Percentiles rank a stretch among this genome's conserved stretches.
Conservation (phyloP, 2,888 invertebrate genomes). For the Anthophora plumipes region DNA sequence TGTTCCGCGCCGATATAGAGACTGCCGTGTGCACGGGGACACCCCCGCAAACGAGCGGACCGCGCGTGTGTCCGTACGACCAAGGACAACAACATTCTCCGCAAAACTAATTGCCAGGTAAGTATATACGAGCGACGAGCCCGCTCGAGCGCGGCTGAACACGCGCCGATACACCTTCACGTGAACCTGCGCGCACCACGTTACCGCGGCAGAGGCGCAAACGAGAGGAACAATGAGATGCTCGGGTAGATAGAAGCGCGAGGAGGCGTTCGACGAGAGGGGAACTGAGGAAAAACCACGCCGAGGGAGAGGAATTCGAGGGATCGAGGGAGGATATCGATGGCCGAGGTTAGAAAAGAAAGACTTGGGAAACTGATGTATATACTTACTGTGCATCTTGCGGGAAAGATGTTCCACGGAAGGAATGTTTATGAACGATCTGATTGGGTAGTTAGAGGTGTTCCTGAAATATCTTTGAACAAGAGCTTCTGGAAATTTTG, state of each 20-base stretch:
- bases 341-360: neutral
- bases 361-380: neutral
- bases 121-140: slow-evolving; percentile 78
- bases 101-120: slow-evolving; percentile 83
- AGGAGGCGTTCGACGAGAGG: neutral
- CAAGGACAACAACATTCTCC: slow-evolving; percentile 84
- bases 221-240: slow-evolving; percentile 45
- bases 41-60: slow-evolving; percentile 78
- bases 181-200: slow-evolving; percentile 28
- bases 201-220: slow-evolving; percentile 9
- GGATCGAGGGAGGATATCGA: neutral
- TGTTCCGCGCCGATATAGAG: slow-evolving; percentile 52
- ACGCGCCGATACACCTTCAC: slow-evolving; percentile 67
- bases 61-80: slow-evolving; percentile 75
- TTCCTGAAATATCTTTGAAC: too few relatives aligned
- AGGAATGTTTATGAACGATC: too few relatives aligned
- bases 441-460: too few relatives aligned
- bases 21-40: slow-evolving; percentile 62
- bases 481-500: too few relatives aligned
- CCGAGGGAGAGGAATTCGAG: slow-evolving; percentile 14
- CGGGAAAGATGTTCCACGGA: too few relatives aligned
- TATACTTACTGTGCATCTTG: too few relatives aligned
- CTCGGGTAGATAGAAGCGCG: slow-evolving; percentile 31
- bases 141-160: slow-evolving; percentile 66
- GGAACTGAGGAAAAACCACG: slow-evolving; percentile 34